Evolutionary conservation across 2,797 vertebrate genomes (phyloP), one percentile per base, ranked within the genome.

Genomic region (Eurystomus glaucurus): DNA sequence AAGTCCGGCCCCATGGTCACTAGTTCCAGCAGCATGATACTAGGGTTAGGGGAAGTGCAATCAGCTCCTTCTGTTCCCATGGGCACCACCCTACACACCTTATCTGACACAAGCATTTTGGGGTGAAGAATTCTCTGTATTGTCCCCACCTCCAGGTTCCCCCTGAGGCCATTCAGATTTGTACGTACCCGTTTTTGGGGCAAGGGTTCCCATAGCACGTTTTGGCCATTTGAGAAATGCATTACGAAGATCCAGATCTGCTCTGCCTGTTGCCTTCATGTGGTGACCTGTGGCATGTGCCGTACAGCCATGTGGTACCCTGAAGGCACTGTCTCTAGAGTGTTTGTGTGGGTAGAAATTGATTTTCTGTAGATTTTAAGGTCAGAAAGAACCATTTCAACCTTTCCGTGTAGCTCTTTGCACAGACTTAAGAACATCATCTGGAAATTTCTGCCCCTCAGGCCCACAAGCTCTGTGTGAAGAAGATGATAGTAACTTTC

Each of bases 281-380:
- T 5, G 7, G 61, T 81, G 39, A 28, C 50, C 50, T 4, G 1
- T 5, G 25, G 48, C 54, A 43, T 64, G 45, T 55, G 61, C 85
- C 10, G 1, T 45, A 37, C 15, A 87, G 54, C 51, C 26, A 5
- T 2, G 39, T 31, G 66, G 26, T 48, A 29, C 43, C 54, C 78
- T 43, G 51, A 60, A 70, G 74, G 50, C 72, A 18, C 35, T 6
- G 26, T 16, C 58, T 66, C 43, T 12, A 3, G 26, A 79, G 46
- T 7, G 35, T 51, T 46, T 72, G 15, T 37, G 21, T 61, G 52
- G 39, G 65, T 13, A 54, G n/a, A 79, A 96, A 89, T 48, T 11
- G 82, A 66, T 58, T 88, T 74, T 54, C 55, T 60, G 51, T 72
- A 87, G 39, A 55, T 92, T 88, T 93, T 70, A 94, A 69, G 55